Evolutionary conservation across 2,888 invertebrate species (phyloP).

Genomic region (Slavum lentiscoides): DNA sequence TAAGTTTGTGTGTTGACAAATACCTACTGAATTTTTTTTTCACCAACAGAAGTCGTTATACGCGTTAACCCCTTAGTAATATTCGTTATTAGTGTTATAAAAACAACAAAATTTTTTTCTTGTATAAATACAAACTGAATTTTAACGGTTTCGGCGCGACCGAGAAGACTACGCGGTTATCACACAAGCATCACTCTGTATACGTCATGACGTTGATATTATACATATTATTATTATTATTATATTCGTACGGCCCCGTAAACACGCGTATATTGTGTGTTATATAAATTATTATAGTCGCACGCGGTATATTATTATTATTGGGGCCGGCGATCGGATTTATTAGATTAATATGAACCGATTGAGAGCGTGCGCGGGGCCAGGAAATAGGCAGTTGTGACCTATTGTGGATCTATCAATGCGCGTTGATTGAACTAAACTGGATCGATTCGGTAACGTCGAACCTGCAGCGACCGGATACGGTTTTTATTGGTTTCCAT

Average conservation of each 20-base stretch:
- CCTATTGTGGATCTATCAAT: conserved; percentile 52
- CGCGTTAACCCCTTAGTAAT: too few species aligned
- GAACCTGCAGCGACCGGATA: conserved; percentile 26
- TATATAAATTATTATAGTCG: neutral
- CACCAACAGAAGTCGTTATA: too few species aligned
- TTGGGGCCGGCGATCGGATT: conserved; percentile 50
- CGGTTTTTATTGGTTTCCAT: conserved; percentile 49
- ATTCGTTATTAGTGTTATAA: too few species aligned
- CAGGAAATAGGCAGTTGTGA: conserved; percentile 52
- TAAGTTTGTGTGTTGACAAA: too few species aligned
- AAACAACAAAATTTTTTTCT: too few species aligned
- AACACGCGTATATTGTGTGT: too few species aligned
- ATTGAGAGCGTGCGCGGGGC: conserved; percentile 13
- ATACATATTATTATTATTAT: too few species aligned
- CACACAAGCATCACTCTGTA: neutral
- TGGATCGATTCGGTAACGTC: conserved; percentile 44
- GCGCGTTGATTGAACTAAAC: conserved; percentile 51
- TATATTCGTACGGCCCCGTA: neutral
- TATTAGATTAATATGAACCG: conserved; percentile 47
- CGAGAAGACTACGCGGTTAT: too few species aligned
- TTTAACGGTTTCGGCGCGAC: too few species aligned
- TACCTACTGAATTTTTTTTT: too few species aligned
- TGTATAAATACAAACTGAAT: too few species aligned
- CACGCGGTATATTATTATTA: neutral
- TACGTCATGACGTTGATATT: neutral